Base-by-base conservation (phyloP, 2,797 vertebrate species). In the Emydoidea blandingii region DNA sequence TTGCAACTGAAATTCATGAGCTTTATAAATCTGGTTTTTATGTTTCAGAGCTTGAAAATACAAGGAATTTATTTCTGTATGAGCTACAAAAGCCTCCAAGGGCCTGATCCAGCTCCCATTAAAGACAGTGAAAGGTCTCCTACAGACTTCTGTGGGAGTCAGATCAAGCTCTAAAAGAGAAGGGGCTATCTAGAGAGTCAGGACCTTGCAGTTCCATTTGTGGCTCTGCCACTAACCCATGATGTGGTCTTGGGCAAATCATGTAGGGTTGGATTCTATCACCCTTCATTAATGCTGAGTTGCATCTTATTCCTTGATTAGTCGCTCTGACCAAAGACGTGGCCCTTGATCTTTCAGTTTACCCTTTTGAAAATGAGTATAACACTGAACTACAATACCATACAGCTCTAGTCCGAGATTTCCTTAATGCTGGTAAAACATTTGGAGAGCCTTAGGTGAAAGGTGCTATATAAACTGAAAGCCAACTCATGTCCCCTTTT, bases 211-310 rank as follows among this genome's bases (percentile, higher is more conserved):
- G 12, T 37, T 92, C 54, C 76, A 6, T 29, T 86, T 62, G 31
- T 59, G 14, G 14, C 15, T 41, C 16, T n/a, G 6, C 14, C 0
- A 0, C 14, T 15, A 8, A 62, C 12, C 6, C 15, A 31, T 8
- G 19, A 1, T 15, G n/a, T 47, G 76, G 1, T 54, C 87, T 79
- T 81, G 12, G 29, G 57, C 12, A 21, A 53, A 34, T n/a, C 23
- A 85, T 74, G 56, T 84, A 56, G 3, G 8, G 3, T 37, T 56
- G 6, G 3, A 65, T 59, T 93, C 25, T 89, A 65, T 34, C 34
- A 6, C 29, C 18, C 6, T 74, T 81, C 19, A 31, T 59, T 83
- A 11, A 74, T 1, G 1, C 10, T 25, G 19, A 82, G 50, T 74
- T 18, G 34, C 44, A 47, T 18, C 29, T 78, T 49, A 49, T 27